Evolutionary conservation across 2,888 invertebrate genomes (phyloP), one percentile per base, ranked within the genome.

Genomic region (Drosophila meridiana): DNA sequence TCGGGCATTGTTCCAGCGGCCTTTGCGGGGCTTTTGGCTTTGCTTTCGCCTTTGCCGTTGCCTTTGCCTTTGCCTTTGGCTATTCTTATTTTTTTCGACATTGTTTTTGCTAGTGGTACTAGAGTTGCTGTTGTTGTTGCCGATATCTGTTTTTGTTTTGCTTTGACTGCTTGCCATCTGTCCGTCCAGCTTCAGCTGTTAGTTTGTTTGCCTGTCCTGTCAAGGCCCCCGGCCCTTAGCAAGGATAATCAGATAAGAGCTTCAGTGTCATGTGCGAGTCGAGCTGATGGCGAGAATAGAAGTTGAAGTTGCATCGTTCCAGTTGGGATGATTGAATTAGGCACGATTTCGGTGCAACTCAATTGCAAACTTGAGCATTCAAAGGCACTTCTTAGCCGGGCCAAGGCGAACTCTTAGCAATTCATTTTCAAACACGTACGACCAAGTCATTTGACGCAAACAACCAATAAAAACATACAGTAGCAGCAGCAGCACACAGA

Each of bases 181-280:
- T 72, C 59, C 60, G 78, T 72, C 59, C 60, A 50, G 55, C 34
- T 57, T 66, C 50, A 53, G 14, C 55, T 69, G 65, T 64, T 60
- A 52, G 70, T 50, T 68, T 73, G 61, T 45, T 78, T 80, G 73
- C 69, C 70, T 73, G 73, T 69, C 69, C 70, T 73, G 71, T 69
- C 66, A 66, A 62, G 69, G 71, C 69, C 81, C 64, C 61, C 69
- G 72, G 74, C 76, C 73, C 80, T 79, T 80, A 74, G 62, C 63
- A 47, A 74, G 71, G 72, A 80, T 89, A 89, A 87, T 83, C 80
- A 88, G 90, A 86, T 89, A 80, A 83, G 86, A 83, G 76, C 80
- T 80, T 86, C 80, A 86, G 82, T 86, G 83, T 80, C 78, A 83
- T 85, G 89, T 78, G 78, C 73, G 69, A 80, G 87, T 76, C 74